phyloP scores from a whole-genome alignment of 2,113 vertebrate genomes.

The Carassius gibelio region DNA sequence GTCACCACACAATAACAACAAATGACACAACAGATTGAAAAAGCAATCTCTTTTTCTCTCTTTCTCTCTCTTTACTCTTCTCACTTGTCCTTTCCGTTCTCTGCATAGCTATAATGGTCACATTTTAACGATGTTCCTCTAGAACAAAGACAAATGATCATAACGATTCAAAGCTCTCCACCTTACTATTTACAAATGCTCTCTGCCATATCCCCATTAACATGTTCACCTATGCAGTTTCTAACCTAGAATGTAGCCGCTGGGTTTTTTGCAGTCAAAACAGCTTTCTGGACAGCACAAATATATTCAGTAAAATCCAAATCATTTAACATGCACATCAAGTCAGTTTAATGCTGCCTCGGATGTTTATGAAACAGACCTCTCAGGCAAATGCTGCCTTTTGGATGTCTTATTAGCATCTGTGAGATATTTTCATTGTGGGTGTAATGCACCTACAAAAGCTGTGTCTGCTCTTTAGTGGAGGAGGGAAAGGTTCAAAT shows the following conservation, averaged over 20 bases:
- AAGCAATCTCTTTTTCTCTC: conserved; percentile 23
- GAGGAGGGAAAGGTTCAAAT: conserved; percentile 11
- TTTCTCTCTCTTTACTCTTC: conserved; percentile 22
- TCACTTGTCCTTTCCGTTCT: neutral
- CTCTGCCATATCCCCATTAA: conserved; percentile 14
- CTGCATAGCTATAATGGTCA: neutral
- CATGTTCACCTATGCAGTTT: conserved; percentile 12
- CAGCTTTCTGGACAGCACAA: conserved; percentile 29
- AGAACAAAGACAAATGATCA: neutral
- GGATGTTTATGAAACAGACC: conserved; percentile 57
- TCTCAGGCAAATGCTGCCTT: conserved; percentile 42
- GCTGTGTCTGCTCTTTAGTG: neutral
- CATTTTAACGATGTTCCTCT: neutral
- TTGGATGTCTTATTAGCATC: conserved; percentile 32
- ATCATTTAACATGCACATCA: conserved; percentile 66
- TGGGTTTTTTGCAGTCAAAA: conserved; percentile 20
- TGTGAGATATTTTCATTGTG: conserved; percentile 16
- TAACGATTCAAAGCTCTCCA: neutral
- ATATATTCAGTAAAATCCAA: conserved; percentile 58
- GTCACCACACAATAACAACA: conserved; percentile 52
- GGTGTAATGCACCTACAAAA: neutral
- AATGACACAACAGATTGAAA: conserved; percentile 38
- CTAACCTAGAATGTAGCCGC: conserved; percentile 1
- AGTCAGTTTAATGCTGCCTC: conserved; percentile 63
- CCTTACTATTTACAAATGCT: neutral